Percentiles rank a stretch among this genome's conserved stretches.
phyloP scores from a whole-genome alignment of 2,113 vertebrate genomes.

The Thunnus thynnus region DNA sequence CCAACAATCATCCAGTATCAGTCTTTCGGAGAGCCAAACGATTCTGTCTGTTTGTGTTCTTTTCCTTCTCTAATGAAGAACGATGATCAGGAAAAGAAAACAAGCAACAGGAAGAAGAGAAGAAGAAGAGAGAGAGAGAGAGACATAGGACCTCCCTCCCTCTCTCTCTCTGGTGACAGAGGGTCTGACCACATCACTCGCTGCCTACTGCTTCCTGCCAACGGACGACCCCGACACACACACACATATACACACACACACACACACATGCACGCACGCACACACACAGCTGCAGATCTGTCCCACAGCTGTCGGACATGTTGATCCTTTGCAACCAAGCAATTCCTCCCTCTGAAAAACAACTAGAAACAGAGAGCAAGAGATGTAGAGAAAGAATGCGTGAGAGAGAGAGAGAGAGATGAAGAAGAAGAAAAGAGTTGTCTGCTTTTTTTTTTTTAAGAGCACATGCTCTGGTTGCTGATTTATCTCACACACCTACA shows the following conservation, averaged over 20 bases:
- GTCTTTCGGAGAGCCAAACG: slow-evolving; percentile 26
- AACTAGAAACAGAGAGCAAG: slow-evolving; percentile 44
- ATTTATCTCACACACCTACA: neutral
- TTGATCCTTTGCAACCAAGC: slow-evolving; percentile 63
- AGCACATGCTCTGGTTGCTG: neutral
- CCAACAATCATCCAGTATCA: slow-evolving; percentile 19
- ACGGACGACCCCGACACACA: slow-evolving; percentile 84
- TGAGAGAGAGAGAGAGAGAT: neutral
- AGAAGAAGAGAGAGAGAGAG: slow-evolving; percentile 41
- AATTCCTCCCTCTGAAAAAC: slow-evolving; percentile 59
- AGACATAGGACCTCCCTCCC: slow-evolving; percentile 59
- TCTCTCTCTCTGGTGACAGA: slow-evolving; percentile 88
- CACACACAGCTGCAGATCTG: slow-evolving; percentile 77
- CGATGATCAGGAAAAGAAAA: slow-evolving; percentile 71
- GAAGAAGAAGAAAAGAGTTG: neutral
- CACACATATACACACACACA: slow-evolving; percentile 62
- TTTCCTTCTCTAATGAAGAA: slow-evolving; percentile 62
- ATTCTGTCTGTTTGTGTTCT: slow-evolving; percentile 16
- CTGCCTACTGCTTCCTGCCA: slow-evolving; percentile 89
- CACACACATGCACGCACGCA: slow-evolving; percentile 69
- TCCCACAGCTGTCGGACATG: slow-evolving; percentile 82
- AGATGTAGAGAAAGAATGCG: too few species aligned
- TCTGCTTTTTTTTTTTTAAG: too few species aligned
- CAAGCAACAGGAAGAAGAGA: slow-evolving; percentile 67
- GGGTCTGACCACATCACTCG: slow-evolving; percentile 94